Base-by-base conservation (phyloP, 2,113 vertebrate species). In the Coryphaenoides rupestris region DNA sequence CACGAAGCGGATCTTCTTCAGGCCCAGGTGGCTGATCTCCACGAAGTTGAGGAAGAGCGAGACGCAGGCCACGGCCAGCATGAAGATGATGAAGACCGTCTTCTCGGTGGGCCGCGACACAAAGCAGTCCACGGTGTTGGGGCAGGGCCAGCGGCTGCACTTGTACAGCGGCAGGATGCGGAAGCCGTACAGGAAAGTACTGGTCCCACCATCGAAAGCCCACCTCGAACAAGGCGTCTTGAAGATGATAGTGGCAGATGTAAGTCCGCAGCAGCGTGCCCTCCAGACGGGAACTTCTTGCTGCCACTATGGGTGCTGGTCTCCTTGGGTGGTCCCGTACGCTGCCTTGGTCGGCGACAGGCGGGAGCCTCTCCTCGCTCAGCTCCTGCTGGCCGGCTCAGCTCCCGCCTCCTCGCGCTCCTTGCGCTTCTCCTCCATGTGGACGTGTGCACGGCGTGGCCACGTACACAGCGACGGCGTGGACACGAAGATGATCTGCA, bases 401-500 rank as follows among this genome's bases (percentile, higher is more conserved):
- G 89, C 75, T 94, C 93, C n/a, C 0, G 93, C 92, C 79, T 94
- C 93, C 75, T 93, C 93, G 0, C 83, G 89, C 76, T 94, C 94
- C 74, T 89, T 94, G 12, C 92, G 89, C 77, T 98, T 98, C 81
- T 98, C 95, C 85, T 96, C 91, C 95, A 95, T 95, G 83, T 96
- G 95, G 15, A 96, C 91, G 0, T 94, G 91, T 98, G 96, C 72
- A 97, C 93, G 0, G 96, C 95, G 0, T 99, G 93, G 3, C 95
- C 21, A 98, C 94, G 21, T 96, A 98, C 83, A 98, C 93, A 98
- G 89, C 0, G 96, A 98, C 1, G 96, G 96, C 0, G 96, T 98
- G 84, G 96, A 98, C 21, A 98, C 95, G 63, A 98, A 98, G 69
- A 98, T 96, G 85, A 99, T 98, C 90, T 98, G 97, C 73, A 99